These are phyloP conservation scores for Myopa testacea DNA, from an alignment of 2,888 invertebrate genomes.

Conservation along the genomic window DNA sequence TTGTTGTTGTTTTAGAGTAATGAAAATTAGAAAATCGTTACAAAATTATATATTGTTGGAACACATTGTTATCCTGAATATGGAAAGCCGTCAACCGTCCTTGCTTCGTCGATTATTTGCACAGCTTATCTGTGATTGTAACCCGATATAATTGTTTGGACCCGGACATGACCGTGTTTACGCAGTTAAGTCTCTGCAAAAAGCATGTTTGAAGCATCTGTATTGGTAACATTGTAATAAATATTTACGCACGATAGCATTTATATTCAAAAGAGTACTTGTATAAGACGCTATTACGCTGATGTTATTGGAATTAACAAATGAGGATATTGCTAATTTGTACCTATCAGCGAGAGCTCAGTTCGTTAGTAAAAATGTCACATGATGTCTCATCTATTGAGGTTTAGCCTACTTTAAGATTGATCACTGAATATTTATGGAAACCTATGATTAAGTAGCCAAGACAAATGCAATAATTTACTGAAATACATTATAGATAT, in stretches of 20 bases:
- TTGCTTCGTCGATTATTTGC: conserved; percentile 56
- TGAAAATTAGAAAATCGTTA: conserved; percentile 65
- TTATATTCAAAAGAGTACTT: background rate
- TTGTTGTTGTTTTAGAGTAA: conserved; percentile 46
- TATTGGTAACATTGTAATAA: conserved; percentile 10
- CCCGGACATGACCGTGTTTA: conserved; percentile 22
- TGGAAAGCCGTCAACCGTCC: conserved; percentile 8
- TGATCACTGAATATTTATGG: no score
- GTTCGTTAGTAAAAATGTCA: background rate
- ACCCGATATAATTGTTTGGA: conserved; percentile 59
- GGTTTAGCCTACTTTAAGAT: no score
- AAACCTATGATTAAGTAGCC: background rate
- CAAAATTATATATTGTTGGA: conserved; percentile 54
- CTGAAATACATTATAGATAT: background rate
- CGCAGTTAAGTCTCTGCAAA: conserved; percentile 6
- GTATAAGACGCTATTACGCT: background rate
- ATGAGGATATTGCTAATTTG: no score
- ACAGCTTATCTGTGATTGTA: conserved; percentile 68
- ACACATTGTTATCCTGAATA: conserved; percentile 16
- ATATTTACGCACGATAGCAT: conserved; percentile 23
- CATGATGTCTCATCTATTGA: background rate
- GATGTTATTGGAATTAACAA: background rate
- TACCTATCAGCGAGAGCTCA: background rate
- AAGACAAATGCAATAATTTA: background rate
- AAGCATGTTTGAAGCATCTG: background rate